Evolutionary conservation across 2,888 invertebrate species (phyloP), one percentile per base, ranked within the genome.

Genomic region (Acrobasis suavella): DNA sequence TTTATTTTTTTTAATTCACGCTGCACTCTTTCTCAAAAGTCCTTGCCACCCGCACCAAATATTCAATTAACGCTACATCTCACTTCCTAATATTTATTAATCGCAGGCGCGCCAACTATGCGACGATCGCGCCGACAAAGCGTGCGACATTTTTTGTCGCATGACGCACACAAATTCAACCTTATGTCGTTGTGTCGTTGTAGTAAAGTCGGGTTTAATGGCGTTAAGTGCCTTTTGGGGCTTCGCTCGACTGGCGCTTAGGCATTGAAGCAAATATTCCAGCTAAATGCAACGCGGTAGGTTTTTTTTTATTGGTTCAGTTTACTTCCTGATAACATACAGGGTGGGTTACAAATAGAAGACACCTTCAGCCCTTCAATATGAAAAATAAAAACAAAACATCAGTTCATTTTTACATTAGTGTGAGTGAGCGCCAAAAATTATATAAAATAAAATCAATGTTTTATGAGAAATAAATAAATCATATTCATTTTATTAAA

Each of bases 11-110:
- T n/a, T n/a, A n/a, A n/a, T n/a, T n/a, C n/a, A n/a, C n/a, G 32
- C 32, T 32, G 7, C n/a, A 46, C 51, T 12, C 39, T 46, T 38
- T 16, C 6, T 38, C 50, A 59, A 61, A 61, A 32, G n/a, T 22
- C 14, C 49, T 16, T 42, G 49, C 64, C 64, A 49, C 65, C 62
- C 63, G 60, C 56, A 32, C 22, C 51, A 58, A 64, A 61, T 54
- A 61, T 52, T 55, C 46, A 15, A 61, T 61, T 32, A 39, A 60
- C 58, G 60, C 64, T 64, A 61, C 56, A 37, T 39, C 38, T 64
- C 14, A 17, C 56, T 63, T 60, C 56, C 64, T 69, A 71, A 70
- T 70, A 72, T 72, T 71, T 72, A 73, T 72, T 68, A 71, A 72
- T 71, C 56, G 64, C 62, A 71, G 63, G 59, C 68, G 60, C 65